Base-by-base conservation (phyloP, 1,140 invertebrate species). In the Brachionus rotundiformis region DNA sequence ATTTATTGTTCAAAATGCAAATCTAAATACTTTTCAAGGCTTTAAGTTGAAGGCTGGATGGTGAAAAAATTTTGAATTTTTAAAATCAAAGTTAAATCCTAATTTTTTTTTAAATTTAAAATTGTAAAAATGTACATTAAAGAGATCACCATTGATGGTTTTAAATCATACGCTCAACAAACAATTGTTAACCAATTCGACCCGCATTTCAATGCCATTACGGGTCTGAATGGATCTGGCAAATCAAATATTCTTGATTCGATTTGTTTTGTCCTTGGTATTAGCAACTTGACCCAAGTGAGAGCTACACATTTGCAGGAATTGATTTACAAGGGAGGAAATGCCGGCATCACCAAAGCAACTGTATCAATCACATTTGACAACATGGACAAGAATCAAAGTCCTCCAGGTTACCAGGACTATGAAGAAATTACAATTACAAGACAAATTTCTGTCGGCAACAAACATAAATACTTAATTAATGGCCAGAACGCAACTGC, bases 201-300 rank as follows among this genome's bases (percentile, higher is more conserved):
- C 89, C 91, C 90, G 4, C 91, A 94, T 87, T 99, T 99, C 86
- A 99, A 98, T 86, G 97, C 97, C 8, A 98, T 99, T 63, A 99
- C 97, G 47, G 97, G 97, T 10, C 89, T 98, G 6, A 99, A 99
- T 89, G 97, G 97, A 3, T 96, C 93, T 83, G 97, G 97, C 63
- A 99, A 99, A 89, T 98, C 95, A 0, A 99, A 99, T 86, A 95
- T 99, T 86, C 90, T 99, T 54, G 97, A 99, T 90, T 92, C 94
- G 10, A 98, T 99, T 88, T 98, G 96, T 88, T 99, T 99, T 88
- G 92, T 98, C 11, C 88, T 99, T 2, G 97, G 97, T 59, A 96
- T 98, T 39, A 92, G 93, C n/a, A 97, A 98, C 89, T 90, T 98
- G 68, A 90, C 90, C 23, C 93, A 96, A 88, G 94, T 98, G 11